Conservation (phyloP, 2,113 vertebrate species). For the Leiothrix lutea region DNA sequence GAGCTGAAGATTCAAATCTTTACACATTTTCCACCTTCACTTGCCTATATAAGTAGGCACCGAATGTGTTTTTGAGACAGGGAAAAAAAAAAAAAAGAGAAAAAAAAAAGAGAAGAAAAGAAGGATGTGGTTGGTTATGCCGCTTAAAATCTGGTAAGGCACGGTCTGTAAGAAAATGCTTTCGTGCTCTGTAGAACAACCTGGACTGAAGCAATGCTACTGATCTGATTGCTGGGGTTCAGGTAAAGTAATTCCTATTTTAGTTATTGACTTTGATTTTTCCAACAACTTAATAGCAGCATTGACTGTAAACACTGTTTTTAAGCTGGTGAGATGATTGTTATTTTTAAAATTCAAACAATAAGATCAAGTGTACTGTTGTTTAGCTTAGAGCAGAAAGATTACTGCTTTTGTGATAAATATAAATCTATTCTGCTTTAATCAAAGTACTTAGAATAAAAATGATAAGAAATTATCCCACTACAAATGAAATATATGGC, state of each 20-base stretch:
- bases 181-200: background rate
- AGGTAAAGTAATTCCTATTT: conserved; percentile 11
- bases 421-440: background rate
- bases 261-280: background rate
- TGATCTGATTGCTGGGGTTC: background rate
- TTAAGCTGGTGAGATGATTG: background rate
- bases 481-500: background rate
- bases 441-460: background rate
- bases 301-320: background rate
- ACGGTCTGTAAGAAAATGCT: background rate
- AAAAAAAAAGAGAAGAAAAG: background rate
- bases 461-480: background rate
- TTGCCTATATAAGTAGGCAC: background rate
- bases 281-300: background rate
- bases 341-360: background rate
- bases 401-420: background rate
- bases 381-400: background rate
- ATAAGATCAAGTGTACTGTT: background rate
- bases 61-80: background rate
- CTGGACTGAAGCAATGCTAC: background rate
- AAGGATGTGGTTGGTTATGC: conserved; percentile 54
- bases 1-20: background rate
- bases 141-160: background rate
- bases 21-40: background rate
- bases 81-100: background rate